These are phyloP conservation scores for Limnephilus auricula DNA, from an alignment of 2,888 invertebrate species.

Conservation along the genomic window DNA sequence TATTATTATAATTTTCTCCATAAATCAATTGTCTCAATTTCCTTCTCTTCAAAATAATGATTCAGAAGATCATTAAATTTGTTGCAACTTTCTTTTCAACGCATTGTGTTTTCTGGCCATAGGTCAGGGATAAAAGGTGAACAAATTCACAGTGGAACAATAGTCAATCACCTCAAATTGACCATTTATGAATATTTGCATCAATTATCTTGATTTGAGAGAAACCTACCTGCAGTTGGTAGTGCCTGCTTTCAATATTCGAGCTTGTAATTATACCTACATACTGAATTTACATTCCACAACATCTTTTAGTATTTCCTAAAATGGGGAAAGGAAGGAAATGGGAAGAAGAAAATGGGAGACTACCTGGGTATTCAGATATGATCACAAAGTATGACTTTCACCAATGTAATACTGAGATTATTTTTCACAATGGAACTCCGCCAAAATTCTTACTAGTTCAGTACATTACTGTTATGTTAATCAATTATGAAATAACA, in stretches of 20 bases:
- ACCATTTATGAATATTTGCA: not conserved
- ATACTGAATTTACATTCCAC: too few relatives aligned
- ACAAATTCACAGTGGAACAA: not conserved
- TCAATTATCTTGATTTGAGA: not conserved
- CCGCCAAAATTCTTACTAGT: too few relatives aligned
- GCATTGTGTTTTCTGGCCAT: not conserved
- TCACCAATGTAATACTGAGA: too few relatives aligned
- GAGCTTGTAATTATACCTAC: not conserved
- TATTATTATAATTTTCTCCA: not conserved
- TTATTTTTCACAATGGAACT: too few relatives aligned
- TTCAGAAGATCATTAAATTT: not conserved
- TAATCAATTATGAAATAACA: too few relatives aligned
- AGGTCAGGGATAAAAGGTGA: not conserved
- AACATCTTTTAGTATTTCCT: not conserved
- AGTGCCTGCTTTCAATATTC: not conserved
- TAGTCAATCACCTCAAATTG: not conserved
- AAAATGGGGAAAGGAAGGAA: too few relatives aligned
- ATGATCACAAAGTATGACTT: too few relatives aligned
- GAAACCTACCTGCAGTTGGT: not conserved
- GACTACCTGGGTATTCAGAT: too few relatives aligned
- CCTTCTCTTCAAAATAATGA: not conserved
- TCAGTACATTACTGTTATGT: too few relatives aligned
- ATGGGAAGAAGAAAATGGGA: too few relatives aligned
- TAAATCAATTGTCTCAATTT: not conserved
- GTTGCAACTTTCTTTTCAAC: not conserved